Evolutionary conservation across 2,113 vertebrate genomes (phyloP), one percentile per base, ranked within the genome.

Genomic region (Odobenus rosmarus): DNA sequence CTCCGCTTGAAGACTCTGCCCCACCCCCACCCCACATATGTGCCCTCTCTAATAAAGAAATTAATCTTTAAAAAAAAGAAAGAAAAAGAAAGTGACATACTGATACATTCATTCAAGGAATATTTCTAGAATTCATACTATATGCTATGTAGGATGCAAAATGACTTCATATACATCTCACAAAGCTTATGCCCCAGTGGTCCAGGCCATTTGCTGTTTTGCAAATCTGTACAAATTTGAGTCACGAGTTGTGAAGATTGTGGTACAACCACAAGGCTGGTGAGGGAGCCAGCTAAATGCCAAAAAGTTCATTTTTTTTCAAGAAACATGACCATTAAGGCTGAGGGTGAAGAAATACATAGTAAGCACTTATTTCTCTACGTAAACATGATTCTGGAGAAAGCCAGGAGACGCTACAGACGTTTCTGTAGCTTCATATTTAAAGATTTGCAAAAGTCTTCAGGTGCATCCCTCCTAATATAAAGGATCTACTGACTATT

Each of bases 181-280:
- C 0, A n/a, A 81, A 77, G 59, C n/a, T 24, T 33, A 16, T 1
- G 62, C 28, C 8, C 31, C 31, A 31, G 24, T 2, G 16, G 24
- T 31, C 46, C 72, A 36, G 82, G 57, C 28, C 4, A 5, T n/a
- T 49, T 16, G 53, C 42, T n/a, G 3, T 36, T 55, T 49, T 4
- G 33, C 49, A 49, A 77, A 77, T 26, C 23, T 14, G 23, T 7
- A 49, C 3, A 71, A 3, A 53, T 36, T 28, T 31, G 19, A 86
- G 33, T 39, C 9, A 23, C 10, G 1, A 4, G 7, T 15, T 1
- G 0, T 49, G 16, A 83, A 59, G 69, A n/a, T 7, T 19, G 10
- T 36, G 46, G 46, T 33, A n/a, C 72, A 55, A 14, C 3, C 12
- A 1, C 71, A 4, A 13, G 55, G 7, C 46, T 62, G 23, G 21